Evolutionary conservation across 1,140 invertebrate genomes (phyloP), one percentile per base, ranked within the genome.

Genomic region (Bursaphelenchus mucronatus): DNA sequence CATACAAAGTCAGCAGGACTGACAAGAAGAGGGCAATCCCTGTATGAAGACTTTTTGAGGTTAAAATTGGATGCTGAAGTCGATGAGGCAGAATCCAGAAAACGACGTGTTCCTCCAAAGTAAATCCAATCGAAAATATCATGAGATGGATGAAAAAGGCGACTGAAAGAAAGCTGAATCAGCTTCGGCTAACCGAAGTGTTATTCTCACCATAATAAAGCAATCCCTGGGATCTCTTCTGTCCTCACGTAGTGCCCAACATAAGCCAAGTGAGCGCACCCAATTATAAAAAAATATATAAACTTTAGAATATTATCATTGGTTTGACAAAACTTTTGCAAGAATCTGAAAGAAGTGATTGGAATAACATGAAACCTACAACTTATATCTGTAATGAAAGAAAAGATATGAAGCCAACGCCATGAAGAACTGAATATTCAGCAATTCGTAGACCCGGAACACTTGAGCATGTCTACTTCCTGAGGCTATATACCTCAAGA

Each of bases 201-300:
- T 10, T 43, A 9, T 17, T 67, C 13, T 39, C 15, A 69, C 67
- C 67, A 44, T 13, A 50, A 64, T 13, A 65, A 47, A 11, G 44
- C 39, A 19, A 70, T 51, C 19, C 11, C 52, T n/a, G 66, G 57
- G 45, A 54, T 57, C n/a, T 73, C 69, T 11, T 52, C 54, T 17
- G 67, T 30, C 30, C 63, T 46, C 21, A 71, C 45, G 47, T 71
- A 71, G 57, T 73, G 73, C 10, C 59, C 52, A 6, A 71, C 9
- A 51, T 62, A 71, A 47, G 66, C 71, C n/a, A 51, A 71, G 51
- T 71, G 69, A 13, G 69, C 47, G 8, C 68, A 44, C 8, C 66
- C 21, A 50, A 44, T 30, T 13, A 64, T n/a, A 11, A 21, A 17
- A 49, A 64, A 63, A 30, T 46, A 3, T 3, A 44, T 49, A 5